A percentile compares a stretch with the other conserved stretches of the same genome.
Evolutionary conservation across 1,140 invertebrate species (phyloP).

Genomic region (Thereuonema tuberculata): DNA sequence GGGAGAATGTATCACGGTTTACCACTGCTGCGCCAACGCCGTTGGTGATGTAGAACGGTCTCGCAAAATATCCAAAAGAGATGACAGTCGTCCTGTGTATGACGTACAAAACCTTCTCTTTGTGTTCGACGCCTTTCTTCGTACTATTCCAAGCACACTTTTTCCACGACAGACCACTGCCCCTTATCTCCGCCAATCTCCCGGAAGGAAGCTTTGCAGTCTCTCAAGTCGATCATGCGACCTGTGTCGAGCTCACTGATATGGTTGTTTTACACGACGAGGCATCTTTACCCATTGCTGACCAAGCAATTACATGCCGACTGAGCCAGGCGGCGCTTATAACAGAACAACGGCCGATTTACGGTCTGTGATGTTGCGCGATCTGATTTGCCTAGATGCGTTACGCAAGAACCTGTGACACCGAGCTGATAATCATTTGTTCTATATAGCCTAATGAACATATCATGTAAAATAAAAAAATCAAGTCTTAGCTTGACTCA

Average conservation of each 20-base stretch:
- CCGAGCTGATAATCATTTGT: no score
- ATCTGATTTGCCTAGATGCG: no score
- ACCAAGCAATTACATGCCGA: no score
- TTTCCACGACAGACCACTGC: background rate
- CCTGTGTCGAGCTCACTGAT: background rate
- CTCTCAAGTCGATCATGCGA: background rate
- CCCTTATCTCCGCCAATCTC: background rate
- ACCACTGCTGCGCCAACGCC: background rate
- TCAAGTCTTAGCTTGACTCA: no score
- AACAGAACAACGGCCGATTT: no score
- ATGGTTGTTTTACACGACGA: background rate
- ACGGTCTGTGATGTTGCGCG: no score
- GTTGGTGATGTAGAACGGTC: background rate
- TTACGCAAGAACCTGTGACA: no score
- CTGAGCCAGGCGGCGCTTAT: no score
- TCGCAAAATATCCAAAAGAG: background rate
- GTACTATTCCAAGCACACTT: background rate
- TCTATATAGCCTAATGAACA: no score
- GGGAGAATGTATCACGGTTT: no score
- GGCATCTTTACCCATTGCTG: background rate
- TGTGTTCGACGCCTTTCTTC: background rate
- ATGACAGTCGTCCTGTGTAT: background rate
- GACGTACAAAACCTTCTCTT: background rate
- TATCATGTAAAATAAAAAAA: no score
- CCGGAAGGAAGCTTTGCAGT: background rate